Evolutionary conservation across 2,797 vertebrate species (phyloP), one percentile per base, ranked within the genome.

Genomic region (Morus bassanus): DNA sequence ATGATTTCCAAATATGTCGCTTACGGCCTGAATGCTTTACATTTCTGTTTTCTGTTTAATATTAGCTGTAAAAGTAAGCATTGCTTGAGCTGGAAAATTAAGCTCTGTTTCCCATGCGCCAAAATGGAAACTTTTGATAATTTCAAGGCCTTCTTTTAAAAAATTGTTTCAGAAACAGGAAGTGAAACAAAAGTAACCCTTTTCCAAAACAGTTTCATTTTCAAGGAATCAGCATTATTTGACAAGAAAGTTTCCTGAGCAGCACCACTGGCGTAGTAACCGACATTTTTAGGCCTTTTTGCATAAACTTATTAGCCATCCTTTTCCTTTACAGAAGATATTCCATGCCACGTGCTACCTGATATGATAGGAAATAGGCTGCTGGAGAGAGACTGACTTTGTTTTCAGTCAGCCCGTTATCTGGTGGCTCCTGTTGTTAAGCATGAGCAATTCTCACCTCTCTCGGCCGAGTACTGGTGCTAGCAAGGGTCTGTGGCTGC

Each of bases 391-490:
- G 19, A 13, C n/a, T 35, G 72, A 50, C 19, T 78, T 73, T 59
- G 33, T 5, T 81, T 80, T 91, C 31, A 51, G 67, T 83, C 53
- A 45, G 1, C 7, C 50, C 14, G 1, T 41, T 91, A 57, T 53
- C n/a, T 2, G 0, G 16, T 5, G 1, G 19, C 31, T 80, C 31
- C 69, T 35, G 24, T 91, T 82, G 18, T 45, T 64, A 53, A 19
- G 23, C 30, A 19, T 0, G 0, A 84, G 33, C 61, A 72, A 18
- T 63, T 93, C 63, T 74, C 0, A 0, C 41, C n/a, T 73, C 28
- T 45, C 19, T 73, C 1, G 1, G 67, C 4, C 0, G 4, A 80
- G 74, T 31, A 48, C 24, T 0, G 1, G 22, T 0, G 0, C 30
- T 54, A 21, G 43, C 59, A 60, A 67, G 25, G 35, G 14, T 74